A percentile compares a stretch with the other conserved stretches of the same genome.
Evolutionary conservation across 2,113 vertebrate genomes (phyloP).

Genomic region (Catharus bicknelli): DNA sequence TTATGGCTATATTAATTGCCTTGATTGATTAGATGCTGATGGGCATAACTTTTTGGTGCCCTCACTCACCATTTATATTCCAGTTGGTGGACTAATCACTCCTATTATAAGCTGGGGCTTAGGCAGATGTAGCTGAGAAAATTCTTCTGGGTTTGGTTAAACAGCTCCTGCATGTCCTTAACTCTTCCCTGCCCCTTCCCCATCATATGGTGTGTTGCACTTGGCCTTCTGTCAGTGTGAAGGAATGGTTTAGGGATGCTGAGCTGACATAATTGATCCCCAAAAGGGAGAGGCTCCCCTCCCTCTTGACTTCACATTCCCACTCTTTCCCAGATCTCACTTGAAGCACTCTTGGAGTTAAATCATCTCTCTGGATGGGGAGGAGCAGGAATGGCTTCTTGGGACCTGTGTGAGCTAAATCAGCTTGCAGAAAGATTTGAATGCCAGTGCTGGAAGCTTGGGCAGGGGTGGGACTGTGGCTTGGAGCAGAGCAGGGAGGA

Average conservation of each 20-base stretch:
- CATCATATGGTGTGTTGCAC: not conserved
- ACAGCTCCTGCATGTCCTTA: not conserved
- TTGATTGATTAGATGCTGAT: not conserved
- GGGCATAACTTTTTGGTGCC: not conserved
- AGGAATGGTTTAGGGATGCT: not conserved
- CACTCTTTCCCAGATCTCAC: not conserved
- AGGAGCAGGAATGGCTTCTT: not conserved
- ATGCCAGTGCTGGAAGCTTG: not conserved
- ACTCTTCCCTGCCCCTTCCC: not conserved
- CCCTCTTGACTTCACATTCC: not conserved
- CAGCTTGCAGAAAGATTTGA: not conserved
- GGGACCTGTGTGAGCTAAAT: not conserved
- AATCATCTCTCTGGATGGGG: not conserved
- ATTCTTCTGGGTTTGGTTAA: not conserved
- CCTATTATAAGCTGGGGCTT: not conserved
- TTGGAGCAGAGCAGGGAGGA: conserved; percentile 15
- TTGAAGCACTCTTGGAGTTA: not conserved
- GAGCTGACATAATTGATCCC: not conserved
- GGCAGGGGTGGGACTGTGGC: conserved; percentile 20
- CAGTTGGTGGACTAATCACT: not conserved
- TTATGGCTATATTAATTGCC: not conserved
- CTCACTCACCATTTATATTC: not conserved
- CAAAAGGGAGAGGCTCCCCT: conserved; percentile 37
- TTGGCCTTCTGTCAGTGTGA: not conserved
- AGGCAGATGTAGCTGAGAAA: not conserved